A percentile compares a stretch with the other conserved stretches of the same genome.
These are phyloP conservation scores for Enteromius thamalakanensis DNA, from an alignment of 2,797 vertebrate species.

Conservation along the genomic window DNA sequence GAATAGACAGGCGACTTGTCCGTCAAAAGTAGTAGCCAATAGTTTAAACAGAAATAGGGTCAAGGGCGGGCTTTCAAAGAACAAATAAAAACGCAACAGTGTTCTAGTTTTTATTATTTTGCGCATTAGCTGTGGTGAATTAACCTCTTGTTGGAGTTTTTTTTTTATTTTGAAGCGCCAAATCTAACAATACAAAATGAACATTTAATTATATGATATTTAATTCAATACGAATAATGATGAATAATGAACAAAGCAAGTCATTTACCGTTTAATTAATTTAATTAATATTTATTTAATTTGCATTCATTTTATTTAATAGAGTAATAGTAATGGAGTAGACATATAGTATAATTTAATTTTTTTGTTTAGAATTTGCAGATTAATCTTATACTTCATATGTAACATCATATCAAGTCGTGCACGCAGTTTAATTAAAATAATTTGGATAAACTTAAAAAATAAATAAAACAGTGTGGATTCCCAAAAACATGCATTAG, in stretches of 20 bases:
- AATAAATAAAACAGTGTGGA: too few relatives aligned
- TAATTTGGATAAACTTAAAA: too few relatives aligned
- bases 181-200: background rate
- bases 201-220: background rate
- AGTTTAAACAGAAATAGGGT: background rate
- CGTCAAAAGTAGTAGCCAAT: background rate
- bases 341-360: too few relatives aligned
- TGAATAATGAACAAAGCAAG: background rate
- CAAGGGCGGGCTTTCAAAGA: background rate
- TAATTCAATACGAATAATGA: background rate
- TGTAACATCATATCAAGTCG: too few relatives aligned
- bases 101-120: background rate
- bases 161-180: background rate
- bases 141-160: background rate
- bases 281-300: background rate
- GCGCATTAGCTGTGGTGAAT: background rate
- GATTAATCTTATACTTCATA: too few relatives aligned
- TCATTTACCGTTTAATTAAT: background rate
- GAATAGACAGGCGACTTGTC: conserved; percentile 1
- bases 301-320: too few relatives aligned
- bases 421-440: too few relatives aligned
- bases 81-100: background rate
- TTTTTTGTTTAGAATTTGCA: too few relatives aligned
- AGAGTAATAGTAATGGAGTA: too few relatives aligned
- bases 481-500: background rate